phyloP scores from a whole-genome alignment of 2,888 invertebrate genomes.

The Dicyrtoma fusca region DNA sequence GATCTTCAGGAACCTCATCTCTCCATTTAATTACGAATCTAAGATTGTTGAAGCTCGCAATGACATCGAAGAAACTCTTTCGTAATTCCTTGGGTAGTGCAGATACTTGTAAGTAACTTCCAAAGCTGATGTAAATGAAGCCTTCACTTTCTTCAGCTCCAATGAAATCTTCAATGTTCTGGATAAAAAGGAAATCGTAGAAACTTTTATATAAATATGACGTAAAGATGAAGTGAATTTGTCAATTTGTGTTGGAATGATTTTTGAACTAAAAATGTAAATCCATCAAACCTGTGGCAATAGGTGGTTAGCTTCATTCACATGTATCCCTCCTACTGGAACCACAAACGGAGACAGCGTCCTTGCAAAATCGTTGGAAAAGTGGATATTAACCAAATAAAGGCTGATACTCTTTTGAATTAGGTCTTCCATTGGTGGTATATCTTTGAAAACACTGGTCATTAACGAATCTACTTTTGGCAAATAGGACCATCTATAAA shows the following conservation, averaged over 20 bases:
- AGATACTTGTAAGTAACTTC: background rate
- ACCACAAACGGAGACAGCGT: constrained; percentile 80
- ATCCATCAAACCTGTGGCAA: no score
- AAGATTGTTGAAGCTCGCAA: background rate
- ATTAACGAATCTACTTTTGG: constrained; percentile 19
- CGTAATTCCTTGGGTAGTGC: background rate
- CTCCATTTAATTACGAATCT: constrained; percentile 20
- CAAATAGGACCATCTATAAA: background rate
- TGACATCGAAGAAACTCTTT: background rate
- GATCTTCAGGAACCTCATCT: background rate
- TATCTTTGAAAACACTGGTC: constrained; percentile 58
- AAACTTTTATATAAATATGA: no score
- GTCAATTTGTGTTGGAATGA: no score
- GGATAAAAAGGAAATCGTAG: background rate
- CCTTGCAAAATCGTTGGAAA: constrained; percentile 76
- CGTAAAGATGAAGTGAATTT: no score
- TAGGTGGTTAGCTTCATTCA: no score
- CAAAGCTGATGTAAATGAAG: constrained; percentile 25
- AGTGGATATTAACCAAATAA: constrained; percentile 78
- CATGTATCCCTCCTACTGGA: constrained; percentile 77
- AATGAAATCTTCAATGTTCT: constrained; percentile 3
- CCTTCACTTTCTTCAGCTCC: background rate
- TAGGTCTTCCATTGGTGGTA: constrained; percentile 71
- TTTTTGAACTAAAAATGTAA: no score
- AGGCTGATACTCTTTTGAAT: constrained; percentile 73